phyloP scores from a whole-genome alignment of 2,113 vertebrate genomes.

The Rhombomys opimus region DNA sequence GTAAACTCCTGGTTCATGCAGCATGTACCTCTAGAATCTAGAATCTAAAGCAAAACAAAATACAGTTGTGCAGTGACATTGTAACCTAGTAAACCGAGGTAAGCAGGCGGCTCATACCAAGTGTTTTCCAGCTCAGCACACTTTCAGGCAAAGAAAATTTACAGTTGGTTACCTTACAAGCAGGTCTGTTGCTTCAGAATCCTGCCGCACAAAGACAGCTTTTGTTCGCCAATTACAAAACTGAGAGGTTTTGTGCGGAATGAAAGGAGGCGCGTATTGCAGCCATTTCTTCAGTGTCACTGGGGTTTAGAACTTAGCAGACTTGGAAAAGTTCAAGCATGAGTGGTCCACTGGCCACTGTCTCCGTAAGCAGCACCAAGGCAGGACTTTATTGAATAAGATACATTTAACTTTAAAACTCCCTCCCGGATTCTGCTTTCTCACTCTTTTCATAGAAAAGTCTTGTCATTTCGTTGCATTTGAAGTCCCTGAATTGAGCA shows the following conservation, averaged over 20 bases:
- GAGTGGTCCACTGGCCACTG: neutral
- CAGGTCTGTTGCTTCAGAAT: conserved; percentile 31
- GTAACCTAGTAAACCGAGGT: neutral
- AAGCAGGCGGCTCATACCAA: neutral
- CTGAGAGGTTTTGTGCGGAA: conserved; percentile 29
- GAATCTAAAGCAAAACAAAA: neutral
- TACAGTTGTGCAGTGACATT: neutral
- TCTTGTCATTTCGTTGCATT: neutral
- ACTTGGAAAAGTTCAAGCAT: neutral
- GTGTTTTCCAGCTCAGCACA: neutral
- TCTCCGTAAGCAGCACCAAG: neutral
- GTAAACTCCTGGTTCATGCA: neutral
- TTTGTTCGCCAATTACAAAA: conserved; percentile 65
- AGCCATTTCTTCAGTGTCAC: conserved; percentile 19
- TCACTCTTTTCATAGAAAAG: neutral
- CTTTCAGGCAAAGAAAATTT: conserved; percentile 54
- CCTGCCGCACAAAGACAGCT: conserved; percentile 50
- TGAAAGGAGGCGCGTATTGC: conserved; percentile 24
- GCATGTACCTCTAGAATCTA: neutral
- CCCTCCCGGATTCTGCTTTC: neutral
- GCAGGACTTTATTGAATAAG: conserved; percentile 3
- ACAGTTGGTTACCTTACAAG: conserved; percentile 4
- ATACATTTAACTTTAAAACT: neutral
- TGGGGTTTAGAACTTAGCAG: conserved; percentile 32
- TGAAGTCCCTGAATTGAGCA: neutral